Evolutionary conservation across 2,888 invertebrate genomes (phyloP).

Genomic region (Acleris sparsana): DNA sequence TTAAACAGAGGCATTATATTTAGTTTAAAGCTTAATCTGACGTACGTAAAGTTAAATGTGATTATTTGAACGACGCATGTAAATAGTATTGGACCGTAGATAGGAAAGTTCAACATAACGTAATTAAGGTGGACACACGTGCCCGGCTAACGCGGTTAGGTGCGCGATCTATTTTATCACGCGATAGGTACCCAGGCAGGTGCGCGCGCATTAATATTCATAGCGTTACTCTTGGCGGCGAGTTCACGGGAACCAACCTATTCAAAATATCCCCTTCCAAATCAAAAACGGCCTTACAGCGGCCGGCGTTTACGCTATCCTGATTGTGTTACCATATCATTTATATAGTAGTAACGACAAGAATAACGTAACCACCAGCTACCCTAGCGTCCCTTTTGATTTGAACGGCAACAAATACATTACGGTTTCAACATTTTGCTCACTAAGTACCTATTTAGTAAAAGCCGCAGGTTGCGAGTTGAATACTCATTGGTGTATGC

Average conservation of each 20-base stretch:
- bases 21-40: neutral
- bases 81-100: slow-evolving; percentile 15
- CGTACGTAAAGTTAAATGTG: neutral
- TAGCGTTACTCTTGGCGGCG: slow-evolving; percentile 58
- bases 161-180: slow-evolving; percentile 57
- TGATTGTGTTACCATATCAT: too few species aligned
- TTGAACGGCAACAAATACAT: slow-evolving; percentile 14
- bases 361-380: too few species aligned
- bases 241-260: slow-evolving; percentile 55
- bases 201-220: slow-evolving; percentile 77
- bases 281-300: slow-evolving; percentile 40
- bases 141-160: slow-evolving; percentile 21
- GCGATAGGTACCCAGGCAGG: slow-evolving; percentile 64
- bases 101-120: slow-evolving; percentile 51
- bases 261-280: slow-evolving; percentile 49
- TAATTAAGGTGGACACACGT: slow-evolving; percentile 50
- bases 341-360: too few species aligned
- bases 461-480: slow-evolving; percentile 10
- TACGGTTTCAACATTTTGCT: slow-evolving; percentile 25
- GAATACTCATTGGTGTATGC: slow-evolving; percentile 3
- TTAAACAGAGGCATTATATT: too few species aligned
- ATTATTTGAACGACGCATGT: neutral
- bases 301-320: too few species aligned
- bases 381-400: too few species aligned
- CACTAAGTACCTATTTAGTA: slow-evolving; percentile 20